Conservation (phyloP, 2,888 invertebrate genomes). For the Aleiodes testaceus region DNA sequence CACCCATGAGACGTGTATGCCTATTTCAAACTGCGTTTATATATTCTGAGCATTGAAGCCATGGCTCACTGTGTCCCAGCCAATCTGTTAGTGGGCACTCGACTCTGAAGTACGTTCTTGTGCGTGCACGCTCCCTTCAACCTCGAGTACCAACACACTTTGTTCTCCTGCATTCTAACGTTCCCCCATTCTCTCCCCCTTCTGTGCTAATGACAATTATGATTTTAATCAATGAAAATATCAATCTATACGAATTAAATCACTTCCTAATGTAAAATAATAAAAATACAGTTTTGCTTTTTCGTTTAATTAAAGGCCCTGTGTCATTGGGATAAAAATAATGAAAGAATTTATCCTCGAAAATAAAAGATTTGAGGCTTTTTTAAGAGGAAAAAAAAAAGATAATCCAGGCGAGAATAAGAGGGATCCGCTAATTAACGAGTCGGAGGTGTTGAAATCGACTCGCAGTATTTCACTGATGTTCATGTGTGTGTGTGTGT, state of each 20-base stretch:
- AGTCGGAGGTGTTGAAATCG: slow-evolving; percentile 67
- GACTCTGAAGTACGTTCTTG: slow-evolving; percentile 66
- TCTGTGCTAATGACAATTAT: background rate
- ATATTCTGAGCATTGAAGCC: slow-evolving; percentile 50
- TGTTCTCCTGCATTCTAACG: slow-evolving; percentile 44
- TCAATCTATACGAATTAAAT: too few relatives aligned
- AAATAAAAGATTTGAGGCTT: background rate
- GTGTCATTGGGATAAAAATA: too few relatives aligned
- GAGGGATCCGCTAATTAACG: slow-evolving; percentile 64
- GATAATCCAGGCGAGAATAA: slow-evolving; percentile 31
- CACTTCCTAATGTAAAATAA: too few relatives aligned
- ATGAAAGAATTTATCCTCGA: background rate
- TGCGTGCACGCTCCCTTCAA: slow-evolving; percentile 39
- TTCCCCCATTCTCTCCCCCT: background rate
- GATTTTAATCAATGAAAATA: background rate
- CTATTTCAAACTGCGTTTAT: slow-evolving; percentile 40
- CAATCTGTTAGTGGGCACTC: slow-evolving; percentile 68
- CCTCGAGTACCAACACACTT: slow-evolving; percentile 50
- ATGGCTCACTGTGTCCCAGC: slow-evolving; percentile 66
- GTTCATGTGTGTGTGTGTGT: slow-evolving; percentile 23
- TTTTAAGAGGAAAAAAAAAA: slow-evolving; percentile 41
- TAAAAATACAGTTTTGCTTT: too few relatives aligned
- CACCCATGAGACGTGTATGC: slow-evolving; percentile 18
- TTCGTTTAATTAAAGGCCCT: too few relatives aligned
- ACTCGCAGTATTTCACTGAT: slow-evolving; percentile 68